phyloP scores from a whole-genome alignment of 2,888 invertebrate species.

The Lasioglossum lativentre region DNA sequence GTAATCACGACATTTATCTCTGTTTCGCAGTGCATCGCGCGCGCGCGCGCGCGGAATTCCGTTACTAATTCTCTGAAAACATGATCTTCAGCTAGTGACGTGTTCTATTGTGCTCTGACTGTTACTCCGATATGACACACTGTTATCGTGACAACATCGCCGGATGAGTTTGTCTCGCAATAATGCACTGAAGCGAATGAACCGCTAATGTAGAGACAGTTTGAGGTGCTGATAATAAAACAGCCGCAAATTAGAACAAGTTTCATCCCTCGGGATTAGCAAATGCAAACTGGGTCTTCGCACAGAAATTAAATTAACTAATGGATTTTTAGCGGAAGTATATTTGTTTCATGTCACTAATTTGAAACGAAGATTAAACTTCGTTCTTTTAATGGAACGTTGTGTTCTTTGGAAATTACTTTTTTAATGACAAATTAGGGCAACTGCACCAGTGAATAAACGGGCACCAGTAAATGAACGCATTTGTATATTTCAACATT shows the following conservation, averaged over 20 bases:
- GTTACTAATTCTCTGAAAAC: not conserved
- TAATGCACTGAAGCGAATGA: not conserved
- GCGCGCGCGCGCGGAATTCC: too few species aligned
- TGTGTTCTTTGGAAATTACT: not conserved
- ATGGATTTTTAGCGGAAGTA: not conserved
- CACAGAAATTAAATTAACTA: not conserved
- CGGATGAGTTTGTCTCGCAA: not conserved
- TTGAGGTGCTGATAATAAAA: not conserved
- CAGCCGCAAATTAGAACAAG: not conserved
- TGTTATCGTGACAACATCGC: not conserved
- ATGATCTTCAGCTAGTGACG: not conserved
- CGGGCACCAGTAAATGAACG: too few species aligned
- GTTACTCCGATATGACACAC: not conserved
- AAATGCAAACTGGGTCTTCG: not conserved
- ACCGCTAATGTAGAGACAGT: not conserved
- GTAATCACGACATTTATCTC: slow-evolving; percentile 3
- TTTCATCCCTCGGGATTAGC: not conserved
- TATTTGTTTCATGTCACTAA: not conserved
- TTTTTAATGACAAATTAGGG: too few species aligned
- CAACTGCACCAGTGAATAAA: too few species aligned
- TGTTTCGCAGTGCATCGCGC: not conserved
- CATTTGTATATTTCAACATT: too few species aligned
- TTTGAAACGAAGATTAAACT: not conserved
- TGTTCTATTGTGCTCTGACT: not conserved
- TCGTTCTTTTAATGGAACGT: not conserved